Conservation (phyloP, 2,113 vertebrate species). For the Anser brachyrhynchus region DNA sequence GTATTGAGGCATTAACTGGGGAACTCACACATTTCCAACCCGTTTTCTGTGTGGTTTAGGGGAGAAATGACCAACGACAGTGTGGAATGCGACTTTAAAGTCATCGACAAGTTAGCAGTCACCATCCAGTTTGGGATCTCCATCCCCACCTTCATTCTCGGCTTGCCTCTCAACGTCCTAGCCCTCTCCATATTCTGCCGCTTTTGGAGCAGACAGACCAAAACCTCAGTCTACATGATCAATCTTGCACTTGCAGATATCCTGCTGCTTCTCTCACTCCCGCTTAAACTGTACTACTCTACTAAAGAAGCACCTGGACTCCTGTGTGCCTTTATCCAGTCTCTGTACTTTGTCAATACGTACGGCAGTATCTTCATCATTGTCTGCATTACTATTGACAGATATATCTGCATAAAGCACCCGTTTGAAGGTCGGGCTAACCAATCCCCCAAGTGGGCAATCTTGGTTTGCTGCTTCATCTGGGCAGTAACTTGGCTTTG, state of each 20-base stretch:
- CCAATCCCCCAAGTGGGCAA: slow-evolving; percentile 77
- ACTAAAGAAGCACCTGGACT: fast-evolving
- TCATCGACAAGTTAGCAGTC: slow-evolving; percentile 63
- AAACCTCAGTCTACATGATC: slow-evolving; percentile 89
- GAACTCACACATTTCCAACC: not conserved
- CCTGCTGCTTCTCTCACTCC: slow-evolving; percentile 85
- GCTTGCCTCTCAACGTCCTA: slow-evolving; percentile 78
- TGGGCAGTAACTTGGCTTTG: slow-evolving; percentile 77
- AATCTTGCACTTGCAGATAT: slow-evolving; percentile 86
- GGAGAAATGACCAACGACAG: slow-evolving; percentile 23
- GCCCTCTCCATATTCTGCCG: slow-evolving; percentile 81
- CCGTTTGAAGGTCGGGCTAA: slow-evolving; percentile 76
- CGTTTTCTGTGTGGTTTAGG: not conserved
- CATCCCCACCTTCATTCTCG: slow-evolving; percentile 83
- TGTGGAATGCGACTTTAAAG: not conserved
- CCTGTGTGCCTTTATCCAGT: slow-evolving; percentile 81
- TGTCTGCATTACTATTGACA: slow-evolving; percentile 85
- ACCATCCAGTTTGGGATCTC: slow-evolving; percentile 77
- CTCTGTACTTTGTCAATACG: slow-evolving; percentile 86
- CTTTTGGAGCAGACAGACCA: slow-evolving; percentile 79
- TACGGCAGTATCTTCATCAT: slow-evolving; percentile 91
- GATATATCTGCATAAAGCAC: slow-evolving; percentile 85
- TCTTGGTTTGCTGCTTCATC: slow-evolving; percentile 73
- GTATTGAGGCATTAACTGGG: not conserved
- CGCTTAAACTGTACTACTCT: slow-evolving; percentile 80